phyloP scores from a whole-genome alignment of 2,888 invertebrate species.

The Cantharis rustica region DNA sequence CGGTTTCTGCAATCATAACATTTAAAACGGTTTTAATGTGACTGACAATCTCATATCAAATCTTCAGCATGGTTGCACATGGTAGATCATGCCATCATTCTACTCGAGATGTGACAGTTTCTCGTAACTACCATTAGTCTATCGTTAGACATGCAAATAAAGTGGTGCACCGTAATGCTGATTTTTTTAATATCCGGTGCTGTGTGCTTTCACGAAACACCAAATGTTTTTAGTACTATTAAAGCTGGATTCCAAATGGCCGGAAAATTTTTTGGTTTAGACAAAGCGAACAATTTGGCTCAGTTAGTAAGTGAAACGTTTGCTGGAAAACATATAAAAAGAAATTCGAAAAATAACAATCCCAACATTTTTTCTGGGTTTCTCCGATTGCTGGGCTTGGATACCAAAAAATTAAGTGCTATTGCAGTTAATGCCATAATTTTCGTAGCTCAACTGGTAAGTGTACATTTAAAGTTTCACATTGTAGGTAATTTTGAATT shows the following conservation, averaged over 20 bases:
- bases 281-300: constrained; percentile 63
- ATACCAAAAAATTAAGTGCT: constrained; percentile 77
- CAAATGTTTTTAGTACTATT: constrained; percentile 56
- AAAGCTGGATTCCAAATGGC: constrained; percentile 59
- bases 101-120: neutral
- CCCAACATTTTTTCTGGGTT: constrained; percentile 59
- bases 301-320: constrained; percentile 65
- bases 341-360: constrained; percentile 28
- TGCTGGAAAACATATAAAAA: constrained; percentile 42
- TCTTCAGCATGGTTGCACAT: constrained; percentile 33
- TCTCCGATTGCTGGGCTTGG: constrained; percentile 74
- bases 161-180: neutral
- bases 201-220: constrained; percentile 7
- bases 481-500: neutral
- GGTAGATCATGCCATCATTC: constrained; percentile 26
- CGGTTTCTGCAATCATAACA: constrained; percentile 1
- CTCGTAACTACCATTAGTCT: neutral
- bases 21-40: constrained; percentile 17
- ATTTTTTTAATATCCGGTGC: neutral
- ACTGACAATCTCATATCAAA: constrained; percentile 7
- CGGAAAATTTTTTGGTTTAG: constrained; percentile 56
- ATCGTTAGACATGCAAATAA: neutral
- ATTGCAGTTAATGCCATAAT: constrained; percentile 82
- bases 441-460: constrained; percentile 83
- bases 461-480: constrained; percentile 36